Evolutionary conservation across 1,140 invertebrate species (phyloP).

Genomic region (Lasioglossum albipes): DNA sequence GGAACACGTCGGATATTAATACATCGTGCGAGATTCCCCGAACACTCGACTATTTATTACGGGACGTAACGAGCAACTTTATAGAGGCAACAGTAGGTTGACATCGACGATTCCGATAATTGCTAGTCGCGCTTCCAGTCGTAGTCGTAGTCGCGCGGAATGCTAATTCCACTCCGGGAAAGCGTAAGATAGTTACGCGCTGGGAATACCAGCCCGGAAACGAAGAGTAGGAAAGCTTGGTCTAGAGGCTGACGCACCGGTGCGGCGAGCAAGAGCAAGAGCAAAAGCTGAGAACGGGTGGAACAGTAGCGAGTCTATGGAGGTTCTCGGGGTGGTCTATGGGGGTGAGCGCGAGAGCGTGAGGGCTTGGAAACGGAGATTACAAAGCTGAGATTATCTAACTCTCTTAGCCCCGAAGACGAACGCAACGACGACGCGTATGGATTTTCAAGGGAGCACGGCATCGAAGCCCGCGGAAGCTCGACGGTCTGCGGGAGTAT

Average conservation of each 20-base stretch:
- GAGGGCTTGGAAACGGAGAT: constrained; percentile 66
- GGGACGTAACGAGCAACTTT: constrained; percentile 32
- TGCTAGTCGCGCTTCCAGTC: constrained; percentile 42
- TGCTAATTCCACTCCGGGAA: background rate
- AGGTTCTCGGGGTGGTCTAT: background rate
- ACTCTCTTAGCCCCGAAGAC: constrained; percentile 68
- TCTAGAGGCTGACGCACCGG: constrained; percentile 3
- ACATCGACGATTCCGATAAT: constrained; percentile 69
- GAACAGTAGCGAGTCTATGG: background rate
- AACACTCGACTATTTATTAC: constrained; percentile 27
- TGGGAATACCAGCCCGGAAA: constrained; percentile 18
- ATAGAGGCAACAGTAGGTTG: constrained; percentile 59
- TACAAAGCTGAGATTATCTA: constrained; percentile 76
- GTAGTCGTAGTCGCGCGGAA: constrained; percentile 38
- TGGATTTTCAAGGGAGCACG: constrained; percentile 69
- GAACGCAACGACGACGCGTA: constrained; percentile 58
- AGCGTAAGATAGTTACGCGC: background rate
- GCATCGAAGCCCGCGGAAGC: constrained; percentile 28
- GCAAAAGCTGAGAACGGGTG: background rate
- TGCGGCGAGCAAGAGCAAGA: background rate
- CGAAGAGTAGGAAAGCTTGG: constrained; percentile 32
- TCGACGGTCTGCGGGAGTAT: constrained; percentile 47
- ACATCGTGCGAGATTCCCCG: constrained; percentile 17
- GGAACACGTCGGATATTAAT: constrained; percentile 24
- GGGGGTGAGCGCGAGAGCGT: constrained; percentile 4